Evolutionary conservation across 2,888 invertebrate species (phyloP).

Genomic region (Watsonalla cultraria): DNA sequence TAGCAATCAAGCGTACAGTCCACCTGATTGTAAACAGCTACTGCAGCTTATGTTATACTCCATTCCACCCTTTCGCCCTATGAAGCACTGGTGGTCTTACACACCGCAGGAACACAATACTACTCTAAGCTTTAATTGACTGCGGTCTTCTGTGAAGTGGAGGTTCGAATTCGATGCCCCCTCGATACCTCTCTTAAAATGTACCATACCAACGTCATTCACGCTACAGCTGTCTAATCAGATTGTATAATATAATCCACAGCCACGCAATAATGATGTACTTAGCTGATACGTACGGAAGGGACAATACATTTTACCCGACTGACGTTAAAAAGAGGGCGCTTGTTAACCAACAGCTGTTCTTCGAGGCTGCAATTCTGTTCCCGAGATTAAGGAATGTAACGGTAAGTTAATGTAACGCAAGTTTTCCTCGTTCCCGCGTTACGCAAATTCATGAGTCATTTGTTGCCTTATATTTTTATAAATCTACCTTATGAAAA

Average conservation of each 20-base stretch:
- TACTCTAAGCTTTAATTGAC: no score
- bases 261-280: slow-evolving; percentile 75
- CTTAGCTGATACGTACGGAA: slow-evolving; percentile 72
- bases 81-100: no score
- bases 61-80: no score
- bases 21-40: no score
- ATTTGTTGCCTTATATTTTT: background rate
- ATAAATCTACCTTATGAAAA: background rate
- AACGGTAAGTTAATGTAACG: slow-evolving; percentile 48
- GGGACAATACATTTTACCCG: slow-evolving; percentile 76
- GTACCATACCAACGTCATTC: no score
- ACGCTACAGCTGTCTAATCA: background rate
- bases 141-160: no score
- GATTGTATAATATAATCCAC: slow-evolving; percentile 16
- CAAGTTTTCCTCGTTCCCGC: slow-evolving; percentile 1
- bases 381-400: slow-evolving; percentile 58
- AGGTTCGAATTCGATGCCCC: no score
- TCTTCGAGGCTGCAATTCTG: slow-evolving; percentile 70
- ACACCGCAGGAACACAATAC: no score
- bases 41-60: no score
- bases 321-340: slow-evolving; percentile 72
- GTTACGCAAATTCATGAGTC: background rate
- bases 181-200: no score
- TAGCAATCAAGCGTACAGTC: no score
- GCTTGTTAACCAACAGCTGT: slow-evolving; percentile 73